Percentiles rank a stretch among this genome's conserved stretches.
phyloP scores from a whole-genome alignment of 2,113 vertebrate species.

The Myrmecobius fasciatus region DNA sequence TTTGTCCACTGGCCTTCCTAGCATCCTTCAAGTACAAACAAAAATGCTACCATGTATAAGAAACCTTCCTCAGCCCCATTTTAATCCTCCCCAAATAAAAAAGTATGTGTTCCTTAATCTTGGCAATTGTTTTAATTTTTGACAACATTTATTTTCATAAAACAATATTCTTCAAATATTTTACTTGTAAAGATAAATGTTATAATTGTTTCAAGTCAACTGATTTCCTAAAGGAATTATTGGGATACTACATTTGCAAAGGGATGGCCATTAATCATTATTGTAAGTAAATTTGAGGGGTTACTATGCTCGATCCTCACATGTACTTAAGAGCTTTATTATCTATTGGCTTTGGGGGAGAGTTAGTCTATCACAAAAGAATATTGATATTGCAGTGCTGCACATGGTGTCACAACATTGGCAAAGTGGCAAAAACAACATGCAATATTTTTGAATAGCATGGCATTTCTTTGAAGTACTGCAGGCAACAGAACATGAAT shows the following conservation, averaged over 20 bases:
- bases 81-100: constrained; percentile 34
- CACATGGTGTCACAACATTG: constrained; percentile 47
- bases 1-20: neutral
- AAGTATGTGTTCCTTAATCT: constrained; percentile 19
- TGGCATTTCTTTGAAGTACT: constrained; percentile 74
- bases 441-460: constrained; percentile 68
- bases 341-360: constrained; percentile 56
- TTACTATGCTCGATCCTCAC: neutral
- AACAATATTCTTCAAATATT: constrained; percentile 22
- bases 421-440: constrained; percentile 46
- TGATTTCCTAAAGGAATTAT: constrained; percentile 68
- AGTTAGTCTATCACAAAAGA: constrained; percentile 41
- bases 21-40: neutral
- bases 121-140: constrained; percentile 67
- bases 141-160: constrained; percentile 56
- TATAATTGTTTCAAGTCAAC: constrained; percentile 76
- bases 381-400: constrained; percentile 53
- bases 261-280: constrained; percentile 69
- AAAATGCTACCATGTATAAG: neutral
- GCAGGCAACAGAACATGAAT: constrained; percentile 65
- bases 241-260: constrained; percentile 62
- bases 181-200: constrained; percentile 59
- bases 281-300: constrained; percentile 69
- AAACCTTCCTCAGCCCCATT: neutral
- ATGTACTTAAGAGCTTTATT: constrained; percentile 62